phyloP scores from a whole-genome alignment of 1,140 invertebrate species.

The Platorchestia sp. region DNA sequence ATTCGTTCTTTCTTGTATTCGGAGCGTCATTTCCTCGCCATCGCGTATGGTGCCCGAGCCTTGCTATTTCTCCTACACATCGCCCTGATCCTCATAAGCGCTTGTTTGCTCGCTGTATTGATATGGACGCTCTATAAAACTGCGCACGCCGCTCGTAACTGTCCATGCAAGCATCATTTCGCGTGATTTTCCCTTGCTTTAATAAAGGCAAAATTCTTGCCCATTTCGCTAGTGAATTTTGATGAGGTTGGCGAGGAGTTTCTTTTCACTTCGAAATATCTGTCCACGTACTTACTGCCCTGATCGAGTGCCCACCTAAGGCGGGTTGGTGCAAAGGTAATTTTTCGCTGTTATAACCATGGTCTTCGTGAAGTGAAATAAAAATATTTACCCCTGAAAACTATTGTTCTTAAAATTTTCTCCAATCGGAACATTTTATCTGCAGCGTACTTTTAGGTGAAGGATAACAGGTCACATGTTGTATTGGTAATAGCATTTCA shows the following conservation, averaged over 20 bases:
- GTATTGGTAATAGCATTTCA: too few species aligned
- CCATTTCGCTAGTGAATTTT: not conserved
- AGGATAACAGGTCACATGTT: too few species aligned
- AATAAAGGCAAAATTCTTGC: not conserved
- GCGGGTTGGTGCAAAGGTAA: not conserved
- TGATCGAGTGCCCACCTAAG: not conserved
- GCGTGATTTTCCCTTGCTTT: not conserved
- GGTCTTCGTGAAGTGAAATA: not conserved
- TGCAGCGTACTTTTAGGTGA: too few species aligned
- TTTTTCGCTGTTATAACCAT: not conserved
- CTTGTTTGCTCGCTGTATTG: conserved; percentile 34
- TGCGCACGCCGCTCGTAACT: not conserved
- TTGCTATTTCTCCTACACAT: not conserved
- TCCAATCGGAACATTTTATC: not conserved
- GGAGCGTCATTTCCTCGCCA: not conserved
- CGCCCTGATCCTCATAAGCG: not conserved
- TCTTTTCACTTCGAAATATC: not conserved
- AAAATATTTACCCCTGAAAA: not conserved
- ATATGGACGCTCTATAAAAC: conserved; percentile 28
- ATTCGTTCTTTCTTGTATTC: not conserved
- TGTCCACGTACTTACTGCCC: not conserved
- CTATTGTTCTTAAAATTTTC: not conserved
- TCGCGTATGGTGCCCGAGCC: not conserved
- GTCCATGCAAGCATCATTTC: not conserved
- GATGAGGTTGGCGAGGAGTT: not conserved